phyloP scores from a whole-genome alignment of 2,888 invertebrate species.

The Melanchra persicariae region DNA sequence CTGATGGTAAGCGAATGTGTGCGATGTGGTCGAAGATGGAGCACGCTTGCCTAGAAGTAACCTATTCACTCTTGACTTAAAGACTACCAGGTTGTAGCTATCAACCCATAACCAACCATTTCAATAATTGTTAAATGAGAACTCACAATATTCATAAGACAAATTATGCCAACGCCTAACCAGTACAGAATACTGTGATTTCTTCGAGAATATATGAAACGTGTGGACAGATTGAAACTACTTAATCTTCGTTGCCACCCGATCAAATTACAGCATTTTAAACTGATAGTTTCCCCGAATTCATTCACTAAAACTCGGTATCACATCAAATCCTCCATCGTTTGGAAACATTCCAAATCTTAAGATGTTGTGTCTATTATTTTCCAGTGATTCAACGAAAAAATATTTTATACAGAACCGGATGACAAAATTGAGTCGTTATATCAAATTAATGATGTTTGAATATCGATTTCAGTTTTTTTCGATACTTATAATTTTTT shows the following conservation, averaged over 20 bases:
- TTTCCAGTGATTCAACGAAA: slow-evolving; percentile 56
- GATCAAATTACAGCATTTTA: slow-evolving; percentile 49
- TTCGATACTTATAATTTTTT: slow-evolving; percentile 19
- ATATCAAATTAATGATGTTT: slow-evolving; percentile 53
- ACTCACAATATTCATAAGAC: background rate
- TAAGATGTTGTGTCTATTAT: slow-evolving; percentile 40
- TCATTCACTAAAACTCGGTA: slow-evolving; percentile 52
- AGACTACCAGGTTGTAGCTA: too few species aligned
- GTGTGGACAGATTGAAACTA: background rate
- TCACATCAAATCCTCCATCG: slow-evolving; percentile 43
- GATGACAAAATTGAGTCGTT: slow-evolving; percentile 56
- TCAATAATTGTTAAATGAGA: too few species aligned
- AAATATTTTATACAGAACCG: slow-evolving; percentile 43
- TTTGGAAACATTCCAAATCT: slow-evolving; percentile 51
- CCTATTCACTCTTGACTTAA: too few species aligned
- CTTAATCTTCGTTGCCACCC: slow-evolving; percentile 14
- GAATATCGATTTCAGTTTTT: slow-evolving; percentile 52
- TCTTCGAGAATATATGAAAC: background rate
- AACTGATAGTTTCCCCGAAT: slow-evolving; percentile 33
- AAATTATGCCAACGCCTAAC: background rate
- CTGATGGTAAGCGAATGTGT: too few species aligned
- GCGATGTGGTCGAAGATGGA: too few species aligned
- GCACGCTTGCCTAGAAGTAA: too few species aligned
- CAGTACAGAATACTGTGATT: background rate
- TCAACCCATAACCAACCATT: too few species aligned